Evolutionary conservation across 2,113 vertebrate genomes (phyloP).

Genomic region (Rhinopomastus cyanomelas): DNA sequence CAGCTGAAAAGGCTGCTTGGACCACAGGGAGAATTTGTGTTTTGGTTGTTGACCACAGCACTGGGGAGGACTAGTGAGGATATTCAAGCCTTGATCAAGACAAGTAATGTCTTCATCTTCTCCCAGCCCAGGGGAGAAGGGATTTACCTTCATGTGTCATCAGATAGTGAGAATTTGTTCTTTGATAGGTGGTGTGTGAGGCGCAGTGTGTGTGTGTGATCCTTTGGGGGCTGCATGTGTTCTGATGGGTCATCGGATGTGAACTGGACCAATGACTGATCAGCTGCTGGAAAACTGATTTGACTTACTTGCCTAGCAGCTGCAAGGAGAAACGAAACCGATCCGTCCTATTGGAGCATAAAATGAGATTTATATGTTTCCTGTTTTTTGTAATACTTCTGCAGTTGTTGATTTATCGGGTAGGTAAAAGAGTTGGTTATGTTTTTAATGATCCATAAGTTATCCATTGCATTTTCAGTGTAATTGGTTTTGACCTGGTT

Average conservation of each 20-base stretch:
- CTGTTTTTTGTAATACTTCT: conserved; percentile 15
- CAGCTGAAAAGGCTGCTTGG: too few species aligned
- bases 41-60: too few species aligned
- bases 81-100: too few species aligned
- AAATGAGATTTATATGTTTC: conserved; percentile 35
- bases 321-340: background rate
- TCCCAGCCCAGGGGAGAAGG: too few species aligned
- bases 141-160: too few species aligned
- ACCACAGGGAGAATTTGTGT: too few species aligned
- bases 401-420: conserved; percentile 7
- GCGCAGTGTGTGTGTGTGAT: background rate
- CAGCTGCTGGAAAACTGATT: background rate
- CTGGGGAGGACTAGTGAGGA: too few species aligned
- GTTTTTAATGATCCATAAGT: conserved; percentile 33
- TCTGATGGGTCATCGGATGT: background rate
- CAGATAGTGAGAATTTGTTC: too few species aligned
- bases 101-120: too few species aligned
- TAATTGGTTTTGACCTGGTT: background rate
- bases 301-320: background rate
- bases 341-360: background rate
- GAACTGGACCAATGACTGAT: background rate
- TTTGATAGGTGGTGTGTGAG: too few species aligned
- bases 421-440: background rate
- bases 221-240: background rate
- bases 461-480: background rate